A percentile compares a stretch with the other conserved stretches of the same genome.
Conservation (phyloP, 1,140 invertebrate species). For the Lasioglossum baleicum region DNA sequence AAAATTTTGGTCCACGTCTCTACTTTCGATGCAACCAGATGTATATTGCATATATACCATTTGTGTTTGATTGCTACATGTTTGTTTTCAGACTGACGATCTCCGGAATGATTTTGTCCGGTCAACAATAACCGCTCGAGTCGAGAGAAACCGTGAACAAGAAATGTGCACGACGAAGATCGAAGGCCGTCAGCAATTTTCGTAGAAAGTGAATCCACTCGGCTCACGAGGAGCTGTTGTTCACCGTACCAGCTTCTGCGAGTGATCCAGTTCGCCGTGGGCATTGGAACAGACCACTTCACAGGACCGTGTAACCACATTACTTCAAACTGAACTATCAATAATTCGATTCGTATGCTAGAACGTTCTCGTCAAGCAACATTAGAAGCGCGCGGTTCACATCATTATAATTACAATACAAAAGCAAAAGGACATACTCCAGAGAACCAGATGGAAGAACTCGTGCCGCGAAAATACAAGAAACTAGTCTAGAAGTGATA, state of each 20-base stretch:
- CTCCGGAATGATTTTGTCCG: neutral
- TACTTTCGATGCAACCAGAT: no score
- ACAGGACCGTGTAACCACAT: slow-evolving; percentile 6
- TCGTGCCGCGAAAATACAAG: no score
- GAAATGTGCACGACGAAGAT: neutral
- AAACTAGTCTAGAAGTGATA: no score
- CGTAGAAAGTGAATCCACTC: slow-evolving; percentile 5
- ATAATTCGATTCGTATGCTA: neutral
- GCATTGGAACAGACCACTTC: slow-evolving; percentile 21
- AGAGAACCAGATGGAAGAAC: no score
- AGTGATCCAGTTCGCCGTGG: slow-evolving; percentile 30
- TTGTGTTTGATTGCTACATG: neutral
- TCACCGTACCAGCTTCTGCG: slow-evolving; percentile 3
- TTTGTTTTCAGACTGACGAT: neutral
- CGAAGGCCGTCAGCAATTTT: slow-evolving; percentile 19
- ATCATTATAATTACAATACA: no score
- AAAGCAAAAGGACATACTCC: no score
- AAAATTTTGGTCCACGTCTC: no score
- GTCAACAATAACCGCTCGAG: neutral
- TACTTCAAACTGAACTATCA: neutral
- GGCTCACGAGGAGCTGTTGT: slow-evolving; percentile 9
- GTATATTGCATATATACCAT: neutral
- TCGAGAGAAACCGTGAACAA: neutral
- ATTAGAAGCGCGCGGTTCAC: no score
- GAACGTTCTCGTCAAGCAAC: neutral